These are phyloP conservation scores for Varanus komodoensis DNA, from an alignment of 2,113 vertebrate species.

Conservation along the genomic window DNA sequence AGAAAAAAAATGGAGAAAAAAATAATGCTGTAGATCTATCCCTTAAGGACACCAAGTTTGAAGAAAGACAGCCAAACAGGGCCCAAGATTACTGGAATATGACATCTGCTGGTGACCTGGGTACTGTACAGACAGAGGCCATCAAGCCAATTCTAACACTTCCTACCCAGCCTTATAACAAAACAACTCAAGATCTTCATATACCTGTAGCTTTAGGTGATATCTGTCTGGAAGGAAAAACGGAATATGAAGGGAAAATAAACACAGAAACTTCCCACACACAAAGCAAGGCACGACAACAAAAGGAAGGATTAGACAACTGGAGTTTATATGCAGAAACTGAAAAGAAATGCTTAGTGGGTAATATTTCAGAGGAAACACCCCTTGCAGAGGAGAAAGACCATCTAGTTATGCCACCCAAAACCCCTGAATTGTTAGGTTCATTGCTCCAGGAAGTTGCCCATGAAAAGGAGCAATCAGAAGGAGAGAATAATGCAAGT, in stretches of 20 bases:
- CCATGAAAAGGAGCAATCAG: neutral
- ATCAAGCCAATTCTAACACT: neutral
- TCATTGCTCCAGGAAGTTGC: neutral
- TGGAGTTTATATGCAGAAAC: neutral
- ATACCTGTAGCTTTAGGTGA: neutral
- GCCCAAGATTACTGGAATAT: neutral
- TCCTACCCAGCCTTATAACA: neutral
- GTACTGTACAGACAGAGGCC: neutral
- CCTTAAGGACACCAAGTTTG: neutral
- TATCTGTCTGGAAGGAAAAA: conserved; percentile 14
- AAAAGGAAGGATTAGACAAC: neutral
- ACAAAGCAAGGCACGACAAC: neutral
- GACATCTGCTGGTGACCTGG: neutral
- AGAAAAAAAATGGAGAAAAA: conserved; percentile 20
- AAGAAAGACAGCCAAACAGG: neutral
- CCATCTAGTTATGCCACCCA: neutral
- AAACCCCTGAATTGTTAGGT: neutral
- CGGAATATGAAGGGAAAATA: neutral
- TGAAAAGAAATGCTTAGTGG: neutral
- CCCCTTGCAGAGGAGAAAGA: neutral
- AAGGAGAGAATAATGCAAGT: neutral
- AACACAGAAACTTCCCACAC: neutral
- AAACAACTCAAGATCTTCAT: neutral
- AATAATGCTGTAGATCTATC: neutral
- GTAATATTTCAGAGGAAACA: neutral